Conservation (phyloP, 2,888 invertebrate species). For the Idaea straminata region DNA sequence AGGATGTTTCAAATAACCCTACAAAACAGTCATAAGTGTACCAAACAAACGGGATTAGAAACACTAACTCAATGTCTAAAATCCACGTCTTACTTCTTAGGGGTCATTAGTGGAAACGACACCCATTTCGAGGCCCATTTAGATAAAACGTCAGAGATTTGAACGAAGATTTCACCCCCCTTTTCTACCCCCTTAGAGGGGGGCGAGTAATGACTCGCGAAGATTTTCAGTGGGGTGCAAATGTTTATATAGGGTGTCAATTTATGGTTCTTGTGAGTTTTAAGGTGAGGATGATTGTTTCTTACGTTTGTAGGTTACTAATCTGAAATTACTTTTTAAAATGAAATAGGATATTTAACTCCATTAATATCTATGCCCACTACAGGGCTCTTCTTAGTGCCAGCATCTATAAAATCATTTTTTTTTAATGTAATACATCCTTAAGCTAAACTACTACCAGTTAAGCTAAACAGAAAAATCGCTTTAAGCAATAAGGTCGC, state of each 20-base stretch:
- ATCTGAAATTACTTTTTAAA: slow-evolving; percentile 15
- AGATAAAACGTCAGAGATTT: slow-evolving; percentile 80
- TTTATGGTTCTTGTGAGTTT: slow-evolving; percentile 43
- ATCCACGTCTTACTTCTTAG: slow-evolving; percentile 71
- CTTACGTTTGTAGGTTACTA: slow-evolving; percentile 35
- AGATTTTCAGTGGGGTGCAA: slow-evolving; percentile 75
- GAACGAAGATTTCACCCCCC: slow-evolving; percentile 64
- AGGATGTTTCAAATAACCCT: slow-evolving; percentile 7
- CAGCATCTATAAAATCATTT: too few species aligned
- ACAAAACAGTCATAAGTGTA: slow-evolving; percentile 1
- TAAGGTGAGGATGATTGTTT: slow-evolving; percentile 23
- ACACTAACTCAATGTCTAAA: slow-evolving; percentile 54
- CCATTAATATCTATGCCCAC: too few species aligned
- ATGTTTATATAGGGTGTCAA: slow-evolving; percentile 78
- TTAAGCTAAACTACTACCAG: too few species aligned
- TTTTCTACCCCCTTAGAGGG: slow-evolving; percentile 40
- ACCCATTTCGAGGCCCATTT: slow-evolving; percentile 77
- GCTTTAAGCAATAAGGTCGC: too few species aligned
- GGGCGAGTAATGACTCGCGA: slow-evolving; percentile 77
- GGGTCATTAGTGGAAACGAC: slow-evolving; percentile 76
- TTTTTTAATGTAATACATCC: too few species aligned
- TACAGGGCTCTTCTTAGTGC: too few species aligned
- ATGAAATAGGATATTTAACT: too few species aligned
- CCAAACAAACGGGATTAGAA: slow-evolving; percentile 28
- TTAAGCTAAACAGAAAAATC: too few species aligned